Percentiles rank a stretch among this genome's conserved stretches.
Conservation (phyloP, 2,113 vertebrate genomes). For the Bubo scandiacus region DNA sequence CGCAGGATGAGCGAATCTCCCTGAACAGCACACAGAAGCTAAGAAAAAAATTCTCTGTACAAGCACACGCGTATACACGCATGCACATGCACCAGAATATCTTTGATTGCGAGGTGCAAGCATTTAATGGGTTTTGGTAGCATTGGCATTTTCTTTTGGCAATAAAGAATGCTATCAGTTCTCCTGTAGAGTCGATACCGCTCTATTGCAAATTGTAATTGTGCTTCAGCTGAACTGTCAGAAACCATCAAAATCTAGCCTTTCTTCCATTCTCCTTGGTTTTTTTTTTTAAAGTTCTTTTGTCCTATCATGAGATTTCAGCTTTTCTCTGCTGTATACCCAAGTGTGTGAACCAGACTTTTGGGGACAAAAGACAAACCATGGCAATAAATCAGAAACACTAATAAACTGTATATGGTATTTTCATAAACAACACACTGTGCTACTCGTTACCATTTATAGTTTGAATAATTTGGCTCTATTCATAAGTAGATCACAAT, state of each 20-base stretch:
- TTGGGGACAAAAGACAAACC: not conserved
- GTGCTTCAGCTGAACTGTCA: slow-evolving; percentile 35
- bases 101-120: not conserved
- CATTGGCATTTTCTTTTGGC: slow-evolving; percentile 4
- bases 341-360: not conserved
- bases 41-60: not conserved
- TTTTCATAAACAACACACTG: slow-evolving; percentile 6
- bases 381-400: slow-evolving; percentile 6
- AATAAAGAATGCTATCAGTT: not conserved
- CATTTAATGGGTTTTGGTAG: slow-evolving; percentile 2
- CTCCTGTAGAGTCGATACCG: not conserved
- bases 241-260: not conserved
- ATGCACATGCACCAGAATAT: not conserved
- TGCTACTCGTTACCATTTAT: not conserved
- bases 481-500: rapidly evolving
- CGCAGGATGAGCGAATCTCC: not conserved
- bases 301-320: not conserved
- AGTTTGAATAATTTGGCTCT: not conserved
- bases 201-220: slow-evolving; percentile 15
- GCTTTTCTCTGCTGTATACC: not conserved
- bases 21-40: not conserved
- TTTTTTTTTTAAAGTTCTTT: not conserved
- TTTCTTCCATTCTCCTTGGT: not conserved
- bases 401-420: slow-evolving; percentile 16
- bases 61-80: rapidly evolving